Evolutionary conservation across 2,888 invertebrate species (phyloP), one percentile per base, ranked within the genome.

Genomic region (Silvanus unidentatus): DNA sequence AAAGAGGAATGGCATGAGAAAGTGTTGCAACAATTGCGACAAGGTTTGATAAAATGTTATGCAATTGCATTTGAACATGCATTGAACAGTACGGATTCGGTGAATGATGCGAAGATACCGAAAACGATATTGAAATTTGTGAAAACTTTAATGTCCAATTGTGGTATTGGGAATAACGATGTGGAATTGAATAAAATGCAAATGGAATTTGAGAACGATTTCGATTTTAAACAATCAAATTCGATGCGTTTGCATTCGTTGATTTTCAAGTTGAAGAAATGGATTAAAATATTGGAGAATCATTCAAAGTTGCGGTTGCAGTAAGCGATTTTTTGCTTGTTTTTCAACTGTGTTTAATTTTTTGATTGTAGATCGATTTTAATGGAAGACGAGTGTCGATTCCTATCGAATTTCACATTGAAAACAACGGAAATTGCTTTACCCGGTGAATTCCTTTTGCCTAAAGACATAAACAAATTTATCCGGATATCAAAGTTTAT

Each of bases 1-100:
- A 80, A 96, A 45, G 96, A 97, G 74, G 94, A 92, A 69, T 93
- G 92, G 92, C 48, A 94, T 66, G 96, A 97, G 75, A 96, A 96
- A 75, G 94, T 97, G 5, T 74, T 96, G n/a, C 78, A 95, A 0
- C 96, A 97, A 70, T 72, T 97, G 52, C 80, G 91, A 40, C 95
- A 95, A 69, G 96, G 93, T 10, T 78, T 97, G 39, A 87, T 91
- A 47, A 96, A 96, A 75, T 97, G 96, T 70, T 90, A 95, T 71
- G 92, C 92, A 12, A 91, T 96, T 55, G 94, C 96, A 1, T 97
- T 93, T 75, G 95, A 97, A 72, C 89, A 90, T 71, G n/a, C n/a
- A n/a, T n/a, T n/a, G n/a, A n/a, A n/a, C n/a, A 93, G 94, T 72
- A 79, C 93, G 51, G 85, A 85, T 48, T 81, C 84, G 39, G 94